These are phyloP conservation scores for Pitangus sulphuratus DNA, from an alignment of 2,797 vertebrate genomes.

Conservation along the genomic window DNA sequence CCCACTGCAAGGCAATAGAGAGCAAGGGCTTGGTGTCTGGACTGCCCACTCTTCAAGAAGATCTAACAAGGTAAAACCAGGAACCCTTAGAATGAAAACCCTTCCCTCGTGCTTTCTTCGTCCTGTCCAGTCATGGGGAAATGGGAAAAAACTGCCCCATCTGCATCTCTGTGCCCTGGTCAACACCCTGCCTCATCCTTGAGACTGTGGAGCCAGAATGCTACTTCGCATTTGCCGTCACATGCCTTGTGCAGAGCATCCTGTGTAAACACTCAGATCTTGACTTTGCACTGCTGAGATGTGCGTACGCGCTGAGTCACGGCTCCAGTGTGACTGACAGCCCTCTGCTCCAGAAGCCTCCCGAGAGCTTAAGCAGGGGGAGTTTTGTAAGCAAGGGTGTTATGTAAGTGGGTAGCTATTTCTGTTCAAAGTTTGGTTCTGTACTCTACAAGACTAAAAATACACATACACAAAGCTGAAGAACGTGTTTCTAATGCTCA, in stretches of 20 bases:
- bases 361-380: background rate
- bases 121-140: background rate
- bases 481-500: constrained; percentile 55
- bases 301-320: background rate
- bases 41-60: background rate
- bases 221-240: background rate
- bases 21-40: background rate
- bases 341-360: background rate
- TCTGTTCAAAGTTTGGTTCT: constrained; percentile 67
- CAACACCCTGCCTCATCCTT: background rate
- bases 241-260: background rate
- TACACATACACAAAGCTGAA: constrained; percentile 62
- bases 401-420: constrained; percentile 75
- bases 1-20: background rate
- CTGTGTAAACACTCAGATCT: background rate
- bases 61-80: background rate
- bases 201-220: accelerated
- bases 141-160: background rate
- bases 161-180: background rate
- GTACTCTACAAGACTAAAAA: constrained; percentile 64
- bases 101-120: background rate
- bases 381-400: constrained; percentile 45
- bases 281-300: background rate
- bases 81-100: background rate
- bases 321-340: background rate